Conservation (phyloP, 2,888 invertebrate genomes). For the Tuberolachnus salignus region DNA sequence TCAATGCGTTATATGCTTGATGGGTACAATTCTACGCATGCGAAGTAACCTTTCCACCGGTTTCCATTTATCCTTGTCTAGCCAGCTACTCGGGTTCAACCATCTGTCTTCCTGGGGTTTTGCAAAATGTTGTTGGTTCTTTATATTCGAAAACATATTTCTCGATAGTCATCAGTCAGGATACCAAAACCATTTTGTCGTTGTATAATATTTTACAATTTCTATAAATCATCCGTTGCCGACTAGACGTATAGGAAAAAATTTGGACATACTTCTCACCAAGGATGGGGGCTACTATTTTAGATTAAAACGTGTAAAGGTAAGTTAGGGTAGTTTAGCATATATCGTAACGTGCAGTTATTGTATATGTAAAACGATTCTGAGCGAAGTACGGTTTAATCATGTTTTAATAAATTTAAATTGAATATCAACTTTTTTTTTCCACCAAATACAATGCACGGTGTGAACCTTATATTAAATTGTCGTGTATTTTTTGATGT, state of each 20-base stretch:
- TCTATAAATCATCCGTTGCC: constrained; percentile 29
- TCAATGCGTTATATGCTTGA: constrained; percentile 8
- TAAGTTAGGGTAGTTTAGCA: too few species aligned
- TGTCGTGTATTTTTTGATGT: too few species aligned
- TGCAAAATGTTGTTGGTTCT: constrained; percentile 35
- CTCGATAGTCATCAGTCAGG: constrained; percentile 49
- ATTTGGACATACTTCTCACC: too few species aligned
- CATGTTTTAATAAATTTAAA: too few species aligned
- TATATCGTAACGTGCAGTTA: too few species aligned
- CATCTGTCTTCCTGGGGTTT: constrained; percentile 49
- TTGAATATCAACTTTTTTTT: too few species aligned
- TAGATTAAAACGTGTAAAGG: too few species aligned
- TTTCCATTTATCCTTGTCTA: constrained; percentile 53
- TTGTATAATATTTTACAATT: constrained; percentile 37
- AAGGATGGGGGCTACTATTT: constrained; percentile 13
- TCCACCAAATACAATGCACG: too few species aligned
- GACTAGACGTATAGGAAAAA: not conserved
- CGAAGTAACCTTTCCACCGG: constrained; percentile 22
- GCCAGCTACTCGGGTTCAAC: constrained; percentile 39
- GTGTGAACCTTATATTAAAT: too few species aligned
- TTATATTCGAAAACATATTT: constrained; percentile 28
- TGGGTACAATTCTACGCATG: constrained; percentile 7
- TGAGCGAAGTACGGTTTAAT: too few species aligned
- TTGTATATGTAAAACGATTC: too few species aligned
- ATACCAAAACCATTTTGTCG: constrained; percentile 45